A percentile compares a stretch with the other conserved stretches of the same genome.
These are phyloP conservation scores for Mastomys coucha DNA, from an alignment of 2,113 vertebrate genomes.

Conservation along the genomic window DNA sequence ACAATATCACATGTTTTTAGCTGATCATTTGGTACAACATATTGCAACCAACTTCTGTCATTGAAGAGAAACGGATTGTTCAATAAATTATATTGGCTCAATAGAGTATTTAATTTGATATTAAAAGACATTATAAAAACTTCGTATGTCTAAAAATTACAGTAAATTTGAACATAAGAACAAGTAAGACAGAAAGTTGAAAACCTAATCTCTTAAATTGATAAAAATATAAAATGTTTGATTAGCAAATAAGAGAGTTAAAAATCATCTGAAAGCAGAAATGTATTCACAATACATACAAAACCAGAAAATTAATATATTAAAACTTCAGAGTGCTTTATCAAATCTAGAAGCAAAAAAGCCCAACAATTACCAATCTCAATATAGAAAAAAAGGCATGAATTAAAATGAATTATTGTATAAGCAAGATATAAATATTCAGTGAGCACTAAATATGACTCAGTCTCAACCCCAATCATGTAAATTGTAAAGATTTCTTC, in stretches of 20 bases:
- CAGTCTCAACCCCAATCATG: neutral
- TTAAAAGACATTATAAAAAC: neutral
- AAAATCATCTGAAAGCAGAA: neutral
- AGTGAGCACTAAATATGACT: neutral
- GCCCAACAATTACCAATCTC: neutral
- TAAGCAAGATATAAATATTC: neutral
- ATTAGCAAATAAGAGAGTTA: neutral
- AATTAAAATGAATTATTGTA: neutral
- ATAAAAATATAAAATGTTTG: neutral
- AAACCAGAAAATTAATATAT: neutral
- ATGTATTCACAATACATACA: neutral
- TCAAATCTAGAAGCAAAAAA: neutral
- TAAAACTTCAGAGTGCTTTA: neutral
- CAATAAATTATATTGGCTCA: neutral
- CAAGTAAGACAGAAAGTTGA: neutral
- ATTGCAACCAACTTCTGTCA: neutral
- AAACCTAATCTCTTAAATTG: neutral
- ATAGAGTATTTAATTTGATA: neutral
- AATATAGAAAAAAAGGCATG: neutral
- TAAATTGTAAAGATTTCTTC: neutral
- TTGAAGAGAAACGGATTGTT: neutral
- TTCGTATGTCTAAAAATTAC: neutral
- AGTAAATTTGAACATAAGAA: neutral
- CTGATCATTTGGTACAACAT: neutral
- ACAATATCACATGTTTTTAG: neutral